These are phyloP conservation scores for Heliangelus exortis DNA, from an alignment of 2,797 vertebrate species.

Conservation along the genomic window DNA sequence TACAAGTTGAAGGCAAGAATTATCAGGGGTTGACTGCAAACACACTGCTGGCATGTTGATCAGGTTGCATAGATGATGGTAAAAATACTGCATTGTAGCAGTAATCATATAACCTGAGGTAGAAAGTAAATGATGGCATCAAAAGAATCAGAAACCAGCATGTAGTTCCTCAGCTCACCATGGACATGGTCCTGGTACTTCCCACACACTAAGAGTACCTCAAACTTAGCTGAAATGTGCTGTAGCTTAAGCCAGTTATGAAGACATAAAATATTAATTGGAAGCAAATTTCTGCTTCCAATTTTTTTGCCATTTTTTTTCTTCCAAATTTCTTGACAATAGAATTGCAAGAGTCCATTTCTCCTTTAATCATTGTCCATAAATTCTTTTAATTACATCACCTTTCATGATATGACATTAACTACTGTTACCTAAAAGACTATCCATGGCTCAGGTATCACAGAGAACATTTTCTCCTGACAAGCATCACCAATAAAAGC, in stretches of 20 bases:
- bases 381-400: not conserved
- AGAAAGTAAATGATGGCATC: not conserved
- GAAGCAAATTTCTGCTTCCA: not conserved
- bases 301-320: no score
- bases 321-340: not conserved
- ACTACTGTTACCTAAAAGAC: constrained; percentile 10
- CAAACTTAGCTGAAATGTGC: not conserved
- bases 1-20: not conserved
- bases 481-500: not conserved
- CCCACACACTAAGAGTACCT: not conserved
- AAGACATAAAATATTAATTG: not conserved
- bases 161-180: not conserved
- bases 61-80: not conserved
- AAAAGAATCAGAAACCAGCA: not conserved
- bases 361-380: not conserved
- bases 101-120: not conserved
- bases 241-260: not conserved
- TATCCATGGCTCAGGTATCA: not conserved
- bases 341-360: not conserved
- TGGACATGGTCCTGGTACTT: not conserved
- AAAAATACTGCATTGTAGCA: not conserved
- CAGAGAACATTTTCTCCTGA: not conserved
- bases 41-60: not conserved
- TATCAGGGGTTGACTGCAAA: not conserved
- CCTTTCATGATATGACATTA: not conserved